These are phyloP conservation scores for Ophiothrix spiculata DNA, from an alignment of 35 echinoderm and acorn worm genomes.

Conservation along the genomic window DNA sequence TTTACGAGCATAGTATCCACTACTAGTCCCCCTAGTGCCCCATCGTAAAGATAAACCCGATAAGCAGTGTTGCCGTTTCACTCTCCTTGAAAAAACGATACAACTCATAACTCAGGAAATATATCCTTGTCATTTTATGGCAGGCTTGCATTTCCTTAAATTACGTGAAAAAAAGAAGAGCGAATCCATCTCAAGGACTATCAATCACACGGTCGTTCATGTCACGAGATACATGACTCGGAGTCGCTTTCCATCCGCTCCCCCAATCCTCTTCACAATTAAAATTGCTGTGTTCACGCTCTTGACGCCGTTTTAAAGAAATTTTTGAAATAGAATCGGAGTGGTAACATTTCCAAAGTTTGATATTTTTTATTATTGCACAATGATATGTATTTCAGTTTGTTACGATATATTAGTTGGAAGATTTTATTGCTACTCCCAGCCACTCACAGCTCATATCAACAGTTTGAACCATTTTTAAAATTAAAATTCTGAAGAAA, in stretches of 20 bases:
- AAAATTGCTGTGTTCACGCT: not conserved
- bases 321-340: not conserved
- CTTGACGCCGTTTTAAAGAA: not conserved
- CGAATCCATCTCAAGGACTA: not conserved
- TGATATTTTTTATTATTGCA: not conserved
- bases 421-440: not conserved
- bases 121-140: conserved; percentile 7
- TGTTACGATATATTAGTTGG: not conserved
- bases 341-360: conserved; percentile 9
- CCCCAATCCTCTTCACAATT: not conserved
- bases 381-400: not conserved
- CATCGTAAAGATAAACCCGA: not conserved
- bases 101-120: conserved; percentile 6
- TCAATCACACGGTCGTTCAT: conserved; percentile 11
- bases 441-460: not conserved
- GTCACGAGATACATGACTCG: not conserved
- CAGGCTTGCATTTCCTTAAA: not conserved
- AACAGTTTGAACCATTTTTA: not conserved
- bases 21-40: no score
- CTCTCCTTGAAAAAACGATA: not conserved
- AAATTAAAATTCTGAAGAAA: not conserved
- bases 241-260: not conserved
- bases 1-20: no score
- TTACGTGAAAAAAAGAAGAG: not conserved
- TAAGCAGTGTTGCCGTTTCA: not conserved